Evolutionary conservation across 2,888 invertebrate genomes (phyloP).

Genomic region (Patella caerulea): DNA sequence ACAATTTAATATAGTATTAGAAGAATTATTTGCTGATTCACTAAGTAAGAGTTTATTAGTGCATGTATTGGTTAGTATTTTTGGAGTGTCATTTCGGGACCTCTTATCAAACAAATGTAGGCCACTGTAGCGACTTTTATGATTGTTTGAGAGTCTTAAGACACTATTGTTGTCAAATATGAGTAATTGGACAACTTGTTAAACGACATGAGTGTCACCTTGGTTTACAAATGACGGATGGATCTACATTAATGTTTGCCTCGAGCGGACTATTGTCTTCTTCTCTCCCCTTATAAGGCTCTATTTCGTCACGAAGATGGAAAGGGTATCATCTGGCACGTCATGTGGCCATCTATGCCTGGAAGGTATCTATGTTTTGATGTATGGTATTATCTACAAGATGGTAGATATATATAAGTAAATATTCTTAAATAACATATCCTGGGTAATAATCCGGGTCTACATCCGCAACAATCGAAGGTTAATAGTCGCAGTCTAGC

Average conservation of each 20-base stretch:
- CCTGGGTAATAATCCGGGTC: no score
- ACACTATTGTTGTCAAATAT: constrained; percentile 9
- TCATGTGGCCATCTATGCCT: constrained; percentile 6
- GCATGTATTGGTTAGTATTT: no score
- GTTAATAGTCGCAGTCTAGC: no score
- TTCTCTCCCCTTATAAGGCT: background rate
- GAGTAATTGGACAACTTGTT: constrained; percentile 9
- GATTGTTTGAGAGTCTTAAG: constrained; percentile 10
- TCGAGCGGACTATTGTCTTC: constrained; percentile 8
- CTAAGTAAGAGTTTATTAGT: no score
- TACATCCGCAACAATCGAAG: no score
- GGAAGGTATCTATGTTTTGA: background rate
- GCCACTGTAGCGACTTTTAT: constrained; percentile 8
- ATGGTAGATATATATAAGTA: no score
- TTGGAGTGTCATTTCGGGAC: no score
- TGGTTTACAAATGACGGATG: constrained; percentile 9
- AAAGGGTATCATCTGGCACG: background rate
- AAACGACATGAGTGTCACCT: constrained; percentile 5
- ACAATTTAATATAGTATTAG: no score
- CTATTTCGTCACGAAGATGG: constrained; percentile 10
- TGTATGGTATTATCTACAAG: background rate
- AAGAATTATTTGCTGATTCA: no score
- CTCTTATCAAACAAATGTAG: constrained; percentile 1
- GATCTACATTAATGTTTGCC: constrained; percentile 2
- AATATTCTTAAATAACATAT: no score